Percentiles rank a stretch among this genome's conserved stretches.
Evolutionary conservation across 2,797 vertebrate genomes (phyloP).

Genomic region (Lacerta agilis): DNA sequence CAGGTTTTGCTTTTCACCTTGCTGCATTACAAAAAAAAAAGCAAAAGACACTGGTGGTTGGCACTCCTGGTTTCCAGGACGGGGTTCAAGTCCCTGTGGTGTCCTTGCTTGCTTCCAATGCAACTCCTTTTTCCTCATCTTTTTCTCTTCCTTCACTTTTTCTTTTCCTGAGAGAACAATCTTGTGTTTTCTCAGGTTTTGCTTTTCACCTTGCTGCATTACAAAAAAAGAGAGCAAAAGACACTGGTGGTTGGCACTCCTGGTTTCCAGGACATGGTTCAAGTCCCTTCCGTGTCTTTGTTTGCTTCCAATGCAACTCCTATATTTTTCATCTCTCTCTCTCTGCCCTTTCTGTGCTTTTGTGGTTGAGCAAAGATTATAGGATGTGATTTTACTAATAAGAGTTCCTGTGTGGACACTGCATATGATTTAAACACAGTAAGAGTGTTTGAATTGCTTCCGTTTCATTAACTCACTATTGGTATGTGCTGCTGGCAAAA

Average conservation of each 20-base stretch:
- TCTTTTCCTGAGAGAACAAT: constrained; percentile 91
- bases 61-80: constrained; percentile 88
- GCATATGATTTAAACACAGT: too few species aligned
- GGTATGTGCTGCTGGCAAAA: too few species aligned
- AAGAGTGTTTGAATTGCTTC: too few species aligned
- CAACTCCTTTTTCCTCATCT: not conserved
- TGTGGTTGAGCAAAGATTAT: too few species aligned
- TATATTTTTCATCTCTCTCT: not conserved
- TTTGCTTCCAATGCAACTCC: constrained; percentile 56
- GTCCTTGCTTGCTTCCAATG: constrained; percentile 79
- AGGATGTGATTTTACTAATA: too few species aligned
- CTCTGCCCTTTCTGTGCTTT: not conserved
- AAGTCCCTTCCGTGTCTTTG: constrained; percentile 89
- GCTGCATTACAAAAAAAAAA: constrained; percentile 81
- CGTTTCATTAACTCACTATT: too few species aligned
- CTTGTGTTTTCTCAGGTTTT: constrained; percentile 95
- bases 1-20: constrained; percentile 97
- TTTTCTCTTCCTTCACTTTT: too few species aligned
- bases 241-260: constrained; percentile 92
- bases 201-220: constrained; percentile 86
- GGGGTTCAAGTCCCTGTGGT: constrained; percentile 92
- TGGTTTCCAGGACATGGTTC: constrained; percentile 88
- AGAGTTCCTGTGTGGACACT: too few species aligned
- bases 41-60: constrained; percentile 93
- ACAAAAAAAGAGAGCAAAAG: constrained; percentile 90